Conservation (phyloP, 2,113 vertebrate genomes). For the Strigops habroptila region DNA sequence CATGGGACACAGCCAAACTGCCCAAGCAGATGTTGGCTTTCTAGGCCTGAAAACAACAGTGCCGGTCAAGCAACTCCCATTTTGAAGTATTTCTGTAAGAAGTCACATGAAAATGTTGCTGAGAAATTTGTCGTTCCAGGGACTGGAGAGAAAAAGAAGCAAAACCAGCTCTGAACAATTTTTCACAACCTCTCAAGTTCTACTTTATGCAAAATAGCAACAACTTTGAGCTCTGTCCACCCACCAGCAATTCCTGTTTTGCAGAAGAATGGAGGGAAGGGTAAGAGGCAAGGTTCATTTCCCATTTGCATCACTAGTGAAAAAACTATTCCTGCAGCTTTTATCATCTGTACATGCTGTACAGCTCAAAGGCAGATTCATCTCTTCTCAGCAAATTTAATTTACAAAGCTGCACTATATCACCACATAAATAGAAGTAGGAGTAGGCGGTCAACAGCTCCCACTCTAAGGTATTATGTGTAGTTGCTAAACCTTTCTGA, state of each 20-base stretch:
- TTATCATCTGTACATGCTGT: not conserved
- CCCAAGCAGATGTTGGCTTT: not conserved
- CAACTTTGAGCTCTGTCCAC: not conserved
- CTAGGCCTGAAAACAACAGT: accelerated
- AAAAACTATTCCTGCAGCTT: not conserved
- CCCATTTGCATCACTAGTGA: not conserved
- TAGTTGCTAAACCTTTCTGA: not conserved
- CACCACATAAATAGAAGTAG: not conserved
- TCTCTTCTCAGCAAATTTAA: not conserved
- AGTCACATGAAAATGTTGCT: not conserved
- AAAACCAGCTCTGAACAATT: not conserved
- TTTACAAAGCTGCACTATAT: not conserved
- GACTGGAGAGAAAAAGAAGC: not conserved
- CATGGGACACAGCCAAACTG: not conserved
- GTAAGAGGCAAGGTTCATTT: not conserved
- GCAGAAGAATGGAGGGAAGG: not conserved
- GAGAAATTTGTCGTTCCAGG: not conserved
- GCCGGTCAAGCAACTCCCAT: not conserved
- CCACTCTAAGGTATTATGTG: not conserved
- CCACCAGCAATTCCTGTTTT: not conserved
- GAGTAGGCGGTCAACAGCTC: not conserved
- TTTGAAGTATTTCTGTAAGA: not conserved
- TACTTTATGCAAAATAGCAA: not conserved
- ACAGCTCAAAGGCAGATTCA: not conserved
- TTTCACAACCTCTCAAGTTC: not conserved